Conservation (phyloP, 2,888 invertebrate genomes). For the Prosopocoilus inquinatus region DNA sequence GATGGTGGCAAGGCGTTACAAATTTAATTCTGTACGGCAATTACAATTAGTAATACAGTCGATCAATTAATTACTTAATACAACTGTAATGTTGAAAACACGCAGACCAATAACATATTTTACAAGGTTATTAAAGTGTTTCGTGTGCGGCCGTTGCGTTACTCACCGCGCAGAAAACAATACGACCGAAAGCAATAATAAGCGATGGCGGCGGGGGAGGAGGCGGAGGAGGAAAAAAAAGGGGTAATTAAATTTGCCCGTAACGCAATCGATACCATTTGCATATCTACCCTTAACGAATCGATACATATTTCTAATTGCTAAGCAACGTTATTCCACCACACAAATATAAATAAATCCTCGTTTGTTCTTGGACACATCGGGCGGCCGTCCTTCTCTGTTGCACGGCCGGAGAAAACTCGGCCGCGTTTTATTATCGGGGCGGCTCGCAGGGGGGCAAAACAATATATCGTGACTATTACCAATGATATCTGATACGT, state of each 20-base stretch:
- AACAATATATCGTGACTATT: constrained; percentile 43
- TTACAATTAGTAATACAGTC: too few relatives aligned
- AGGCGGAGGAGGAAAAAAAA: neutral
- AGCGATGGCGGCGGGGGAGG: too few relatives aligned
- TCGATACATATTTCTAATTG: constrained; percentile 39
- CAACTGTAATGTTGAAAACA: too few relatives aligned
- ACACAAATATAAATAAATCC: constrained; percentile 42
- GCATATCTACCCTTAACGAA: constrained; percentile 4
- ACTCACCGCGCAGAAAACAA: too few relatives aligned
- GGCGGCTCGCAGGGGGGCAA: neutral
- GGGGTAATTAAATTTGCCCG: constrained; percentile 3
- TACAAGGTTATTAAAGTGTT: too few relatives aligned
- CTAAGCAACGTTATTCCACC: constrained; percentile 46
- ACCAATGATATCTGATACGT: constrained; percentile 45
- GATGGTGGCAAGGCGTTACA: too few relatives aligned
- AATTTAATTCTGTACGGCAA: too few relatives aligned
- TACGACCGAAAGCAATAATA: too few relatives aligned
- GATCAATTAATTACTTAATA: too few relatives aligned
- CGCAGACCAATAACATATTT: too few relatives aligned
- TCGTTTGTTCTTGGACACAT: constrained; percentile 16
- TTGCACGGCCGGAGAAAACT: constrained; percentile 5
- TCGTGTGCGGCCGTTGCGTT: too few relatives aligned
- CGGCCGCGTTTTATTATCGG: constrained; percentile 1
- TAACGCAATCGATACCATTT: constrained; percentile 1
- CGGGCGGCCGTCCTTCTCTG: constrained; percentile 22